Conservation (phyloP, 2,797 vertebrate genomes). For the Melanotaenia boesemani region DNA sequence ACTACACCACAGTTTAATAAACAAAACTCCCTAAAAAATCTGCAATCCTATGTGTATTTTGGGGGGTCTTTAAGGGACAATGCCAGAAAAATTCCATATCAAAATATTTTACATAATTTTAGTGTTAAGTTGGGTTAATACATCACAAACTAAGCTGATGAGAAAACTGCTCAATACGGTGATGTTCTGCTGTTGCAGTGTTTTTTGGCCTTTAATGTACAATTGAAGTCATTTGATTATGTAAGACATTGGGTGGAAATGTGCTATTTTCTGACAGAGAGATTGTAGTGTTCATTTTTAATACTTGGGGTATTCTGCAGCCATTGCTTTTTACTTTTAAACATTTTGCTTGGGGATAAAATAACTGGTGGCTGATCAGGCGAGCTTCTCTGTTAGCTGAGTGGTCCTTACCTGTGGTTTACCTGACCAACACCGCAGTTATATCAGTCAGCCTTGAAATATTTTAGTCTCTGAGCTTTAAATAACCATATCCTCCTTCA, state of each 20-base stretch:
- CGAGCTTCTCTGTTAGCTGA: constrained; percentile 19
- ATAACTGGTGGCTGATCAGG: neutral
- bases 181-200: neutral
- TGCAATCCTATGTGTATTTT: neutral
- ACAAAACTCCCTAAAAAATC: neutral
- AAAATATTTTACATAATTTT: neutral
- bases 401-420: constrained; percentile 19
- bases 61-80: too few species aligned
- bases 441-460: constrained; percentile 29
- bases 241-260: neutral
- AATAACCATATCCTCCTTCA: constrained; percentile 24
- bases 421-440: constrained; percentile 31
- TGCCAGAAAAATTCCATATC: neutral
- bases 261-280: neutral
- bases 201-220: neutral
- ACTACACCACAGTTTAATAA: neutral
- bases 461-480: constrained; percentile 30
- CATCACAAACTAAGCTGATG: neutral
- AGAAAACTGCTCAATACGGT: neutral
- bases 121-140: neutral
- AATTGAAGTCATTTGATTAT: neutral
- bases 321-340: neutral
- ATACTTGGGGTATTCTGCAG: constrained; percentile 2
- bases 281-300: neutral
- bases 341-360: neutral